These are phyloP conservation scores for Aphelinus atriplicis DNA, from an alignment of 1,140 invertebrate genomes.

Conservation along the genomic window DNA sequence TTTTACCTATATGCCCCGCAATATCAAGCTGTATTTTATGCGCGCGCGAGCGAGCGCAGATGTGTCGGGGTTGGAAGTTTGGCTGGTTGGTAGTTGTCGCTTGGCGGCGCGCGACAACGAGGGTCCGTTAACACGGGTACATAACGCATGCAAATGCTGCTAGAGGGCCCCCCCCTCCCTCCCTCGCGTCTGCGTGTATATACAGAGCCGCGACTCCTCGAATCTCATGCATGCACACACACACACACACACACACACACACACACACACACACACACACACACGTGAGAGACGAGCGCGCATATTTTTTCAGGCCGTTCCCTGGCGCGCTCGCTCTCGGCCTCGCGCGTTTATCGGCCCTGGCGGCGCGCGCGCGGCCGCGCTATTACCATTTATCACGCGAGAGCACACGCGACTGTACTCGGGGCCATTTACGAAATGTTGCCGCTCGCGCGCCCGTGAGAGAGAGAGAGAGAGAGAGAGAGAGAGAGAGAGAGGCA, in stretches of 20 bases:
- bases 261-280: too few species aligned
- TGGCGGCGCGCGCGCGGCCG: conserved; percentile 36
- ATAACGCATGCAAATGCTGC: conserved; percentile 9
- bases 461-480: too few species aligned
- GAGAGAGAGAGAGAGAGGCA: too few species aligned
- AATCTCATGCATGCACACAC: background rate
- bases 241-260: too few species aligned
- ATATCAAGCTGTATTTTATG: too few species aligned
- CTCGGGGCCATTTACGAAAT: conserved; percentile 52
- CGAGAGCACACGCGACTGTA: conserved; percentile 7
- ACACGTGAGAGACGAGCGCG: background rate
- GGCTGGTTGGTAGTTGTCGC: too few species aligned
- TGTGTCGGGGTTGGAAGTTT: too few species aligned
- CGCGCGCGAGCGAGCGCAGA: too few species aligned
- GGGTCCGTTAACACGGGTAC: background rate
- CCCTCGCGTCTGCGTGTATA: background rate
- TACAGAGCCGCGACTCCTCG: conserved; percentile 2
- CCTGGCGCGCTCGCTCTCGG: too few species aligned
- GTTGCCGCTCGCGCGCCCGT: conserved; percentile 17
- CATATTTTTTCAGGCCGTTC: conserved; percentile 35
- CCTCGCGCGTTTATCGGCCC: background rate
- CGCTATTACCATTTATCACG: conserved; percentile 60
- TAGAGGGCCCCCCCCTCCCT: too few species aligned
- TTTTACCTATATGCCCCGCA: too few species aligned
- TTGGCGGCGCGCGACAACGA: background rate